Conservation (phyloP, 2,797 vertebrate genomes). For the Hemibagrus guttatus region DNA sequence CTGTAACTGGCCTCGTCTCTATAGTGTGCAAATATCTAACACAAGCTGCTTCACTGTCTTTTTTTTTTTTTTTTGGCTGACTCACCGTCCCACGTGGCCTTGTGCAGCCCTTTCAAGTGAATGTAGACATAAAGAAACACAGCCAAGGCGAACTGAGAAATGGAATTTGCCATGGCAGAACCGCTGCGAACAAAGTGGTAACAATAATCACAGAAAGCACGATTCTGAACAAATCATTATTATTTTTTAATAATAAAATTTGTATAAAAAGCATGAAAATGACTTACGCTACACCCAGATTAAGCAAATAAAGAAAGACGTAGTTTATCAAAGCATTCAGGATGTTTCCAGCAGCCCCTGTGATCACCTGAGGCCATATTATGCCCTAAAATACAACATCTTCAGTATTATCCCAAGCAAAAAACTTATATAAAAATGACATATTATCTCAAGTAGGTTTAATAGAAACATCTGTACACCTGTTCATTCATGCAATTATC, state of each 20-base stretch:
- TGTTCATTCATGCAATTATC: background rate
- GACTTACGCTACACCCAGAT: constrained; percentile 90
- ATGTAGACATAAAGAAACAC: constrained; percentile 81
- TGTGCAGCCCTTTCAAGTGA: constrained; percentile 78
- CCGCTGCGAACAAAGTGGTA: constrained; percentile 73
- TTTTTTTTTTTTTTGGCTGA: background rate
- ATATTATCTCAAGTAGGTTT: background rate
- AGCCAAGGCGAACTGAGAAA: constrained; percentile 83
- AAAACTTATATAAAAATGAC: background rate
- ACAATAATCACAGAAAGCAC: background rate
- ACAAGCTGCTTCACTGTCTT: background rate
- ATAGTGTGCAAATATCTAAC: no score
- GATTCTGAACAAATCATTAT: background rate
- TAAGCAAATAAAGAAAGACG: constrained; percentile 78
- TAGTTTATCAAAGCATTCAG: constrained; percentile 86
- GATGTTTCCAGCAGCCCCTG: constrained; percentile 81
- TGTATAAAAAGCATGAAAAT: background rate
- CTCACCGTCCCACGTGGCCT: constrained; percentile 88
- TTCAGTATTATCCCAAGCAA: background rate
- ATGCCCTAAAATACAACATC: constrained; percentile 76
- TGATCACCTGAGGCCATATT: constrained; percentile 83
- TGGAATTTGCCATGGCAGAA: constrained; percentile 86
- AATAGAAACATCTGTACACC: background rate
- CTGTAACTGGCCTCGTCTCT: background rate
- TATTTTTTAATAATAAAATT: no score